phyloP scores from a whole-genome alignment of 2,888 invertebrate genomes.

The Agriopis marginaria region DNA sequence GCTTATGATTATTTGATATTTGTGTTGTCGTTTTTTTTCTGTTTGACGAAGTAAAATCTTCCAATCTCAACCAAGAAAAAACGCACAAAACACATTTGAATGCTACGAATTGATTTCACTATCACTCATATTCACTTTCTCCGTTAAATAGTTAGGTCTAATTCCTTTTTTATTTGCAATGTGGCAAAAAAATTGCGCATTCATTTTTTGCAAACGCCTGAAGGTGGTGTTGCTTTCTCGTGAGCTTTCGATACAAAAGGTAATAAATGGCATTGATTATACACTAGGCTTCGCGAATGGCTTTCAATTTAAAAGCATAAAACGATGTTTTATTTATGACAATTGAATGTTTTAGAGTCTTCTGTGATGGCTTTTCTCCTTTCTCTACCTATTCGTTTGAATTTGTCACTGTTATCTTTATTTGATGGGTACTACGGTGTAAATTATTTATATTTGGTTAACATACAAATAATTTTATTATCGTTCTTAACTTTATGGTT shows the following conservation, averaged over 20 bases:
- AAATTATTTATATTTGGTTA: constrained; percentile 7
- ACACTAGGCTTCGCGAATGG: constrained; percentile 33
- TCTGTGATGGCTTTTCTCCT: constrained; percentile 24
- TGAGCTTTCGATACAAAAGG: constrained; percentile 42
- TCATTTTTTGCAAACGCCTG: constrained; percentile 44
- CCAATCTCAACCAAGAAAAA: constrained; percentile 7
- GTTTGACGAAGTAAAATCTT: not conserved
- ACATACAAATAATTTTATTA: not conserved
- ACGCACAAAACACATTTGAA: constrained; percentile 32
- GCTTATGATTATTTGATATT: too few species aligned
- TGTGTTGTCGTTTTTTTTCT: not conserved
- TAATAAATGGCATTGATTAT: constrained; percentile 39
- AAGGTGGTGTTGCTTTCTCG: constrained; percentile 37
- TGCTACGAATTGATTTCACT: constrained; percentile 43
- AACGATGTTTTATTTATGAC: constrained; percentile 32
- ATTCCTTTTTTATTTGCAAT: constrained; percentile 37
- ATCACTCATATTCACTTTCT: constrained; percentile 40
- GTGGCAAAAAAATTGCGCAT: constrained; percentile 42
- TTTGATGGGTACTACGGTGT: not conserved
- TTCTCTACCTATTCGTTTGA: constrained; percentile 28
- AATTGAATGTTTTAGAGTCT: constrained; percentile 29
- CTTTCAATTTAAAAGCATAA: constrained; percentile 36
- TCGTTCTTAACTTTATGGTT: not conserved
- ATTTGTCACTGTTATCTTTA: not conserved
- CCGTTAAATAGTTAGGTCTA: constrained; percentile 30